Percentiles rank a stretch among this genome's conserved stretches.
phyloP scores from a whole-genome alignment of 2,113 vertebrate genomes.

The Rutilus rutilus region DNA sequence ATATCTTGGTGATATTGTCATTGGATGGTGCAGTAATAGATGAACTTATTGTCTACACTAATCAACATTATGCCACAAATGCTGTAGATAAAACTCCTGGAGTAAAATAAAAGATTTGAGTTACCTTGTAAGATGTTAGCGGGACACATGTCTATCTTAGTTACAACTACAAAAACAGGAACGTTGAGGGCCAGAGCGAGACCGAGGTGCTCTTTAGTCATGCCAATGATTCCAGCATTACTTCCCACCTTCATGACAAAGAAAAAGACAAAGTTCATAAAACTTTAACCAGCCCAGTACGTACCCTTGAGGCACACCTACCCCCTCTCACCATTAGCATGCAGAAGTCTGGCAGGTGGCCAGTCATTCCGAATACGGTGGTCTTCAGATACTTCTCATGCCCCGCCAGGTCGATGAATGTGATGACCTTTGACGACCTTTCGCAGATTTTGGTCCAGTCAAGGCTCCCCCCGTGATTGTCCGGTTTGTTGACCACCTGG shows the following conservation, averaged over 20 bases:
- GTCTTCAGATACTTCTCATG: slow-evolving; percentile 97
- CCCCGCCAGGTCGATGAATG: slow-evolving; percentile 94
- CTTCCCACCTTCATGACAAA: slow-evolving; percentile 85
- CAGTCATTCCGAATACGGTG: slow-evolving; percentile 97
- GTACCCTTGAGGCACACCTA: not conserved
- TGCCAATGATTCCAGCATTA: slow-evolving; percentile 94
- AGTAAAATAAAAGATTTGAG: not conserved
- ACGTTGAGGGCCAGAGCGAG: slow-evolving; percentile 92
- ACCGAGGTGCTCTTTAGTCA: slow-evolving; percentile 96
- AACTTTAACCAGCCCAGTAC: not conserved
- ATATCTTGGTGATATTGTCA: too few relatives aligned
- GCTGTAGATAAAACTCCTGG: not conserved
- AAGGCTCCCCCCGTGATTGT: slow-evolving; percentile 90
- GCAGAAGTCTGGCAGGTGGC: slow-evolving; percentile 95
- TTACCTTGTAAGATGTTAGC: slow-evolving; percentile 95
- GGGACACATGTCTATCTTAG: slow-evolving; percentile 98
- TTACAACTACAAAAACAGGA: slow-evolving; percentile 94
- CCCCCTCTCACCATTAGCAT: slow-evolving; percentile 91
- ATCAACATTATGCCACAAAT: not conserved
- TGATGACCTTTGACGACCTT: slow-evolving; percentile 94
- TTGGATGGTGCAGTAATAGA: too few relatives aligned
- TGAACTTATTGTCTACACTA: not conserved
- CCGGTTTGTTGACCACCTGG: slow-evolving; percentile 93
- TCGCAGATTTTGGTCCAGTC: slow-evolving; percentile 98
- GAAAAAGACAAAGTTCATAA: not conserved